Percentiles rank a stretch among this genome's conserved stretches.
phyloP scores from a whole-genome alignment of 2,113 vertebrate species.

The Triplophysa tibetana region DNA sequence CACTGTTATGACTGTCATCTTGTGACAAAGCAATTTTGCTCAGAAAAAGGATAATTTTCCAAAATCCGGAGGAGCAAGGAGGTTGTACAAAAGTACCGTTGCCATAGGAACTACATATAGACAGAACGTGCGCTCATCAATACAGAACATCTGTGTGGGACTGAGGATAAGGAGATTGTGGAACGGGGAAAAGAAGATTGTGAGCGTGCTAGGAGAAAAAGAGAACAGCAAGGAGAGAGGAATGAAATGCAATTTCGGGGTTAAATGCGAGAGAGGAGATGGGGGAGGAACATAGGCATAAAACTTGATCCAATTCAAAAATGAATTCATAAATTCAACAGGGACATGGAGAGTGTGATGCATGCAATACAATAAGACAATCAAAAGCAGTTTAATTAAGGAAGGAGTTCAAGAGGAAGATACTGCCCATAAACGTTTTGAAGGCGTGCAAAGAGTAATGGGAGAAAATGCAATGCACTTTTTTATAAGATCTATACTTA shows the following conservation, averaged over 20 bases:
- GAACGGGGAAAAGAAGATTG: conserved; percentile 5
- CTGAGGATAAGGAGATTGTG: background rate
- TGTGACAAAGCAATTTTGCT: background rate
- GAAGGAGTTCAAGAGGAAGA: background rate
- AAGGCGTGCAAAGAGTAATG: background rate
- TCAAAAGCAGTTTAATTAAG: no score
- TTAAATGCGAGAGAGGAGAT: conserved; percentile 42
- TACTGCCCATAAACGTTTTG: background rate
- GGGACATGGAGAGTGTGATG: background rate
- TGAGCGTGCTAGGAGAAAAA: background rate
- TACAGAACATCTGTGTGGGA: conserved; percentile 47
- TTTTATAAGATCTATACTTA: no score
- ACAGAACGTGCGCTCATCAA: conserved; percentile 39
- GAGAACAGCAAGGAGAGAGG: background rate
- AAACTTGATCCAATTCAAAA: background rate
- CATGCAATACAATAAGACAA: conserved; percentile 3
- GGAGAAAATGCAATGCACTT: no score
- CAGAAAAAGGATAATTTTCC: conserved; percentile 9
- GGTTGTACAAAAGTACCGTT: conserved; percentile 41
- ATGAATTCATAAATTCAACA: background rate
- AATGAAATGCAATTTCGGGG: background rate
- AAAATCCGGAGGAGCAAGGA: conserved; percentile 22
- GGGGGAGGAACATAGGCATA: background rate
- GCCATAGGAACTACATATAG: conserved; percentile 52
- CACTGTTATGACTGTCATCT: background rate